Percentiles rank a stretch among this genome's conserved stretches.
These are phyloP conservation scores for Tokudaia tokunoshimensis DNA, from an alignment of 2,797 vertebrate species.

Conservation along the genomic window DNA sequence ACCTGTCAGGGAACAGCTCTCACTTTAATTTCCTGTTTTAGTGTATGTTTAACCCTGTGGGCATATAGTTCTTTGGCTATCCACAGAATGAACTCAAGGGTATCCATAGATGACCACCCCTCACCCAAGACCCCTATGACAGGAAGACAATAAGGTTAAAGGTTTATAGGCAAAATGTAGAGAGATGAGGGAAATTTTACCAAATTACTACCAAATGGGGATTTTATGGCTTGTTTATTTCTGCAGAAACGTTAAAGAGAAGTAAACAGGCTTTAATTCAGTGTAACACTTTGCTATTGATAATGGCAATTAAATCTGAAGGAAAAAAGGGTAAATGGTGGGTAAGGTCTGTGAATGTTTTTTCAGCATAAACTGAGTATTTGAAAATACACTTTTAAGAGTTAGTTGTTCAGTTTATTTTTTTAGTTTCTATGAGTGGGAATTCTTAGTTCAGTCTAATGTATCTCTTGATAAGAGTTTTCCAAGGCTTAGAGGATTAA, in stretches of 20 bases:
- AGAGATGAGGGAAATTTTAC: neutral
- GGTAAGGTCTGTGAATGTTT: neutral
- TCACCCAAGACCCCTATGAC: neutral
- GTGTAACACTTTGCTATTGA: neutral
- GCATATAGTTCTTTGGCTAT: neutral
- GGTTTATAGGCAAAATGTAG: neutral
- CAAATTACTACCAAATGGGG: neutral
- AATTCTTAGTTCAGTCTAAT: neutral
- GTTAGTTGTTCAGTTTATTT: too few relatives aligned
- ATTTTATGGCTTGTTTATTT: conserved; percentile 2
- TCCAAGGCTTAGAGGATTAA: neutral
- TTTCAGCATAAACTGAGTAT: neutral
- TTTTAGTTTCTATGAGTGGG: neutral
- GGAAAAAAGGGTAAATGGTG: neutral
- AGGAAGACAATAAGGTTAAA: neutral
- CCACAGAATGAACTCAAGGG: neutral
- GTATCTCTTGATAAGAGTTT: neutral
- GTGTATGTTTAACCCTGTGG: neutral
- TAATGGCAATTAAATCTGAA: neutral
- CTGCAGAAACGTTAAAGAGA: neutral
- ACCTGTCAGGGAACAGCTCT: neutral
- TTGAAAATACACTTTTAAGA: neutral
- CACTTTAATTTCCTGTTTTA: too few relatives aligned
- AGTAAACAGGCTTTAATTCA: neutral
- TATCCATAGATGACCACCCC: neutral